Evolutionary conservation across 2,888 invertebrate genomes (phyloP), one percentile per base, ranked within the genome.

Genomic region (Drosophila kuntzei): DNA sequence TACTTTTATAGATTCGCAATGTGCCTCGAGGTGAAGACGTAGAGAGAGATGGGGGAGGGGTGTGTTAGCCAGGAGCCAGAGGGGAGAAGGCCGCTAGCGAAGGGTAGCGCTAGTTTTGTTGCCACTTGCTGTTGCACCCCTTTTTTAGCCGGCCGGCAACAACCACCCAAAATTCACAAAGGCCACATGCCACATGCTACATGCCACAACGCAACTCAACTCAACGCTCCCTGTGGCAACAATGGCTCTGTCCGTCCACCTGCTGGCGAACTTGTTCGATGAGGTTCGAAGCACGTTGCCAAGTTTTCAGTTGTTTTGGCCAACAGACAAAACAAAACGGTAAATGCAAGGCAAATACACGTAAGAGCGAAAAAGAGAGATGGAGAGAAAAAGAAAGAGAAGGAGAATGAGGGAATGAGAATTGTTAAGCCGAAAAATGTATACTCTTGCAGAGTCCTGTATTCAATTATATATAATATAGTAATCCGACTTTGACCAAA

Each of bases 1-100:
- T 90, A 91, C 89, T 91, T 91, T 91, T 91, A 91, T 91, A 91
- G 89, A 90, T 90, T 91, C 85, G 89, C 90, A 79, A 89, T 83
- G 86, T 87, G 90, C 87, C 76, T 72, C 44, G 61, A 65, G 73
- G 39, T n/a, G 3, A 2, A 22, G 20, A 7, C 8, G 7, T 3
- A 11, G 18, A 2, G 22, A 12, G 39, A 9, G 36, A 2, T n/a
- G 16, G 20, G 25, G 37, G 32, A 18, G 5, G 3, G 20, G 32
- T 22, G 53, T 41, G 14, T 46, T 46, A 27, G 47, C 44, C 46
- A 47, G 61, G 63, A 67, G 79, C 79, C 76, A 6, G 32, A 3
- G 27, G 27, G 36, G 12, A 27, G 29, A 3, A 25, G 37, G 25
- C 3, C 27, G 53, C 44, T 53, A 54, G 50, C 50, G 55, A 44